Evolutionary conservation across 37 sponge, comb jelly and placozoan species (phyloP), one percentile per base, ranked within the genome.

Genomic region (Petrosia ficiformis): DNA sequence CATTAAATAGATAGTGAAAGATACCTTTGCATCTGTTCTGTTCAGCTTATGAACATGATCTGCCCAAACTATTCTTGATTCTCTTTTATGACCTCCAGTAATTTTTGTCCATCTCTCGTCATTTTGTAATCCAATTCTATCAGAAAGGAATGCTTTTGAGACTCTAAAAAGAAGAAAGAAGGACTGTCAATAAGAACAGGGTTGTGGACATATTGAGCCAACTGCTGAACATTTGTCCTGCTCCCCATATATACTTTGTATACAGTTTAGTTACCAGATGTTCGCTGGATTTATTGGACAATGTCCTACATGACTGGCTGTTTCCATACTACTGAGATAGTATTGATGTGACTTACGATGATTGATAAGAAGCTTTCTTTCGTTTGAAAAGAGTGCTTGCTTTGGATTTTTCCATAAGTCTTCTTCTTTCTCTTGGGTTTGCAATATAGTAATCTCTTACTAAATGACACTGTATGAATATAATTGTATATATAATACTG

Each of bases 21-120:
- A n/a, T 33, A 87, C 95, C 85, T 87, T 94, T 35, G 69, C 85
- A 80, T 90, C 80, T 34, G 57, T 68, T 42, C 88, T 86, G 82
- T 90, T 86, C 32, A 93, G 43, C 40, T 93, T 93, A 65, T 76
- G 82, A 38, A 86, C 79, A n/a, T 63, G 64, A 44, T 93, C 94
- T 10, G 94, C 87, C 94, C 94, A 93, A 10, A 90, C 70, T 36
- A 93, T 65, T 57, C 87, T 78, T 68, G 76, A 71, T 25, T 93
- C 94, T 41, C 77, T 57, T 39, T 6, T 11, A 21, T 72, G 79
- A 72, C 80, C 80, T 1, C 81, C 82, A 36, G 84, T 65, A 21
- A 91, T 19, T 42, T 41, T 76, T 14, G 68, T 63, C 95, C 95
- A 94, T 11, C 83, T 71, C n/a, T 68, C 77, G 38, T 94, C 85